Evolutionary conservation across 2,797 vertebrate genomes (phyloP).

Genomic region (Ataeniobius toweri): DNA sequence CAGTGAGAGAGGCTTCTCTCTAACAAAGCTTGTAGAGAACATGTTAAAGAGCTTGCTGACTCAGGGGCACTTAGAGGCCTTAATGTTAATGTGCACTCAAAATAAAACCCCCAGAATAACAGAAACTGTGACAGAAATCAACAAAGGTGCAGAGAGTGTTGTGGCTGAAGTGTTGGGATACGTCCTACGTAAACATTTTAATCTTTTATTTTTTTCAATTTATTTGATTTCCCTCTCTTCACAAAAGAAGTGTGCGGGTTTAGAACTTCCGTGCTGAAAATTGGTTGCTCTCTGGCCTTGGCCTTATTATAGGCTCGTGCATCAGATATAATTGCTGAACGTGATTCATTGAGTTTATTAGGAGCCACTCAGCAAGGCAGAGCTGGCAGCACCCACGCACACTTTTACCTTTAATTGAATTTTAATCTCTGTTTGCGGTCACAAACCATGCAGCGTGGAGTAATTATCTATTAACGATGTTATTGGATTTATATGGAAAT

Average conservation of each 20-base stretch:
- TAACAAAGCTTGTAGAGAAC: neutral
- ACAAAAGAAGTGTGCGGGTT: neutral
- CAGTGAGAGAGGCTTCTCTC: neutral
- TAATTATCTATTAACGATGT: conserved; percentile 79
- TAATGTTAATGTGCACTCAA: neutral
- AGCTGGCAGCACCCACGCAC: conserved; percentile 54
- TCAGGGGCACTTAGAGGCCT: neutral
- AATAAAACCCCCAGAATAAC: neutral
- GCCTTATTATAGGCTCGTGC: conserved; percentile 33
- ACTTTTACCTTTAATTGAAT: conserved; percentile 77
- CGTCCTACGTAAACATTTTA: neutral
- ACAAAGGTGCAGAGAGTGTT: neutral
- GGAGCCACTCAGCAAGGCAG: conserved; percentile 67
- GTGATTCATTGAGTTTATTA: conserved; percentile 65
- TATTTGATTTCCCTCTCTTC: neutral
- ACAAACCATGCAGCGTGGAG: conserved; percentile 71
- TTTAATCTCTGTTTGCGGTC: conserved; percentile 79
- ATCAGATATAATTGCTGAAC: conserved; percentile 56
- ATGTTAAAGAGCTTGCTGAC: conserved; percentile 2
- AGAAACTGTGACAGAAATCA: neutral
- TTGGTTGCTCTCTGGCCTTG: conserved; percentile 9
- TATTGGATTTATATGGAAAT: conserved; percentile 78
- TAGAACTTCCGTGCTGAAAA: neutral
- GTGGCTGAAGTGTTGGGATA: neutral
- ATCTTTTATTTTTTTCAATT: neutral